Conservation (phyloP, 2,113 vertebrate species). For the Festucalex cinctus region DNA sequence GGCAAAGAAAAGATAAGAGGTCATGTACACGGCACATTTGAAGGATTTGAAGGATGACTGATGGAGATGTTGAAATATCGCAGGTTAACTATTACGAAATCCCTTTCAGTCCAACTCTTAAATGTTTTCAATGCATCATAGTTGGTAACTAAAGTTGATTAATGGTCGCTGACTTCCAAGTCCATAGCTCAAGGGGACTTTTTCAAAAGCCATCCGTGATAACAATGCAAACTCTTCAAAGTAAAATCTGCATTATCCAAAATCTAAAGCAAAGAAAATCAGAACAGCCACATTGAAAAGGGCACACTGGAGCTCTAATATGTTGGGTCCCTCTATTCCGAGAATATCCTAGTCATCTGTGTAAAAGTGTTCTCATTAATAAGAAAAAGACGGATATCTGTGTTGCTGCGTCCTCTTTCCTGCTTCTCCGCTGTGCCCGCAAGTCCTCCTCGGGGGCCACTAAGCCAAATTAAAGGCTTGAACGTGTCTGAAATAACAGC, state of each 20-base stretch:
- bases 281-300: constrained; percentile 27
- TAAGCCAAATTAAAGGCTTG: constrained; percentile 29
- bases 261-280: constrained; percentile 19
- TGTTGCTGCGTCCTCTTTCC: constrained; percentile 60
- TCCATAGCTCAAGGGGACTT: neutral
- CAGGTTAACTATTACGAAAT: neutral
- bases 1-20: neutral
- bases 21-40: constrained; percentile 15
- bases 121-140: neutral
- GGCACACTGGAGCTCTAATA: constrained; percentile 45
- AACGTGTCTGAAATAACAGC: constrained; percentile 15
- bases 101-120: neutral
- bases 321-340: constrained; percentile 60
- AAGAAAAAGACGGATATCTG: constrained; percentile 40
- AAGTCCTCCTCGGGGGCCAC: constrained; percentile 48
- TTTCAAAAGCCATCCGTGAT: neutral
- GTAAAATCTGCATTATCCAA: neutral
- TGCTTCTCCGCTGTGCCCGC: constrained; percentile 29
- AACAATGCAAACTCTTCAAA: neutral
- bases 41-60: constrained; percentile 12
- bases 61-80: constrained; percentile 1
- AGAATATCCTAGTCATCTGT: constrained; percentile 58
- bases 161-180: neutral
- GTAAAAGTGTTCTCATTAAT: constrained; percentile 58
- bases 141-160: neutral